A percentile compares a stretch with the other conserved stretches of the same genome.
These are phyloP conservation scores for Bujurquina vittata DNA, from an alignment of 2,113 vertebrate species.

Conservation along the genomic window DNA sequence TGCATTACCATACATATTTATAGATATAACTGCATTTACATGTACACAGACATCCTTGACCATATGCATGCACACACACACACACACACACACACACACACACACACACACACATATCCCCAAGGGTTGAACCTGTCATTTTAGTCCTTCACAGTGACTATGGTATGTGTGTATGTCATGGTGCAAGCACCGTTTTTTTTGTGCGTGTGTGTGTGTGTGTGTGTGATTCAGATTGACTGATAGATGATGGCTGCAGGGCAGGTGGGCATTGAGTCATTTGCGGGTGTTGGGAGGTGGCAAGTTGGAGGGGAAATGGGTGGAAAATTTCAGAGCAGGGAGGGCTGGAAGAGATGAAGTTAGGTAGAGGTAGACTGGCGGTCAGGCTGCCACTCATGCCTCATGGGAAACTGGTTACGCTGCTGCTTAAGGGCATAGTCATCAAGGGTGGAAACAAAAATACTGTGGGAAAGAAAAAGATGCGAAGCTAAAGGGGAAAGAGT, in stretches of 20 bases:
- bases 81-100: conserved; percentile 8
- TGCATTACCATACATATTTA: conserved; percentile 74
- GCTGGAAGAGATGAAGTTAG: conserved; percentile 45
- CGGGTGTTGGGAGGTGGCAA: conserved; percentile 38
- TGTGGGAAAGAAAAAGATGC: conserved; percentile 49
- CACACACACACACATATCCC: conserved; percentile 56
- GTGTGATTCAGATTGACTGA: conserved; percentile 64
- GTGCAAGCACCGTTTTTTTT: conserved; percentile 35
- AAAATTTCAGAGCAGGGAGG: conserved; percentile 20
- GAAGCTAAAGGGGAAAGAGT: conserved; percentile 15
- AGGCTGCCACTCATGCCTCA: conserved; percentile 56
- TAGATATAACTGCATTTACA: conserved; percentile 66
- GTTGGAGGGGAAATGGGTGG: conserved; percentile 48
- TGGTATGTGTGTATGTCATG: conserved; percentile 39
- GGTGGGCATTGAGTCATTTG: conserved; percentile 64
- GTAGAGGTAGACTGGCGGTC: conserved; percentile 47
- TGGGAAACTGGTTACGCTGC: conserved; percentile 58
- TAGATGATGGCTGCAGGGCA: conserved; percentile 69
- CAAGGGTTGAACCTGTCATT: conserved; percentile 60
- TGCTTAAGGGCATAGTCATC: conserved; percentile 56
- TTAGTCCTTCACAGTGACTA: conserved; percentile 61
- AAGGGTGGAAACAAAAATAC: conserved; percentile 30
- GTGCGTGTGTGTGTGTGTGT: conserved; percentile 49
- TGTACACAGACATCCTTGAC: conserved; percentile 48
- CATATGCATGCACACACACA: conserved; percentile 6